Base-by-base conservation (phyloP, 37 sponge, comb jelly and placozoan species). In the Agelas oroides region DNA sequence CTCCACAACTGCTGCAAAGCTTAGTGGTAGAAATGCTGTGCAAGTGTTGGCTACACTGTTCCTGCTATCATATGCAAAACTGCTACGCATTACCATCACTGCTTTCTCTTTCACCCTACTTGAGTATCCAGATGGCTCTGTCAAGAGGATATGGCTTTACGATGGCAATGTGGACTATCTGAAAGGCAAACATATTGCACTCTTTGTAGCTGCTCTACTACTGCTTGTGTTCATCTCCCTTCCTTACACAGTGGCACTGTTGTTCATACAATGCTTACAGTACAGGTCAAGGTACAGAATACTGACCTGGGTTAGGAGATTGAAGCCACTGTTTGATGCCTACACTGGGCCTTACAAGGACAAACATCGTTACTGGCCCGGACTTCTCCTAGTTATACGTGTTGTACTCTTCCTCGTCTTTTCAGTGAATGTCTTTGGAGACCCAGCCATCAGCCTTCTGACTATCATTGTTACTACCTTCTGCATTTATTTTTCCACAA, bases 161-260 rank as follows among this genome's bases (percentile, higher is more conserved):
- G 83, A 83, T 36, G 83, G 83, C 2, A 83, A 38, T 41, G 19
- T 70, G 36, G 32, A 72, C 19, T 83, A 83, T 64, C 56, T 83
- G 20, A 24, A 41, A n/a, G n/a, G 36, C 1, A 38, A 16, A 58
- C 52, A 36, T 16, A 59, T 41, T 21, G 2, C 20, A 20, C 63
- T 77, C 1, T 37, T 62, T 46, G 5, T 24, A 11, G 25, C 78
- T 27, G 73, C 23, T 40, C 2, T 21, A 5, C 17, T 41, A 2
- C 46, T 28, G 28, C 23, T 21, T 12, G 17, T 71, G 12, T n/a
- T n/a, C n/a, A 24, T 67, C 37, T 38, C 23, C 18, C 23, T 71
- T 3, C 53, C 53, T 1, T 71, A 46, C 27, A 71, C 41, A 46
- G 3, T 15, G 3, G 21, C 15, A 14, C n/a, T n/a, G n/a, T n/a